Evolutionary conservation across 1,140 invertebrate genomes (phyloP).

Genomic region (Solen grandis): DNA sequence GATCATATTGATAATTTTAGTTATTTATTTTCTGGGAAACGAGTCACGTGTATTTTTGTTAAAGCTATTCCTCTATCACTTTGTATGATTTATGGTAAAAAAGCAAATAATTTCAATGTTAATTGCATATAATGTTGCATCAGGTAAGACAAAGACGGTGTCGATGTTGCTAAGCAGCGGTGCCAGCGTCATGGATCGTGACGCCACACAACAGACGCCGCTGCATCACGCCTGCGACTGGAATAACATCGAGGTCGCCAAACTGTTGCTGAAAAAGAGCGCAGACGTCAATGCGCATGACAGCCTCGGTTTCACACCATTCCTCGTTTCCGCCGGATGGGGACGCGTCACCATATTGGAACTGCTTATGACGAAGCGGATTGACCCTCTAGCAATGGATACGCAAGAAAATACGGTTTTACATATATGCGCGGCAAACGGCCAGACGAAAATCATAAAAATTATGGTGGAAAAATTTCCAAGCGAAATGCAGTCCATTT

Average conservation of each 20-base stretch:
- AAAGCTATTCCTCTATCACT: too few relatives aligned
- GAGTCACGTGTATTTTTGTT: too few relatives aligned
- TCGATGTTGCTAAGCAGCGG: slow-evolving; percentile 70
- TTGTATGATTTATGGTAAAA: too few relatives aligned
- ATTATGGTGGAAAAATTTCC: slow-evolving; percentile 28
- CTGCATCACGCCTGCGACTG: slow-evolving; percentile 77
- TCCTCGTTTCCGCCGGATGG: slow-evolving; percentile 79
- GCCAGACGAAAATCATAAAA: slow-evolving; percentile 38
- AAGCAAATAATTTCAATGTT: too few relatives aligned
- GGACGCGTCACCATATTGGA: slow-evolving; percentile 45
- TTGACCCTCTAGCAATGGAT: slow-evolving; percentile 34
- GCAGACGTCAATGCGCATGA: slow-evolving; percentile 83
- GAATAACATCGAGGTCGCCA: slow-evolving; percentile 77
- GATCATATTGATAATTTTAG: too few relatives aligned
- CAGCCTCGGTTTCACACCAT: slow-evolving; percentile 78
- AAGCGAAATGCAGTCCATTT: slow-evolving; percentile 49
- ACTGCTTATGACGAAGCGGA: slow-evolving; percentile 17
- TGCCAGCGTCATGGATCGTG: slow-evolving; percentile 78
- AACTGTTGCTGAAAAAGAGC: slow-evolving; percentile 81
- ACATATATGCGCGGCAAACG: slow-evolving; percentile 46
- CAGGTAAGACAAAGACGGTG: slow-evolving; percentile 59
- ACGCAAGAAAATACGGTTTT: slow-evolving; percentile 50
- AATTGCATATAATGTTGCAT: too few relatives aligned
- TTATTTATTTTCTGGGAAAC: too few relatives aligned
- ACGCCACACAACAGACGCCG: slow-evolving; percentile 78